A percentile compares a stretch with the other conserved stretches of the same genome.
phyloP scores from a whole-genome alignment of 2,888 invertebrate species.

The Atherix ibis region DNA sequence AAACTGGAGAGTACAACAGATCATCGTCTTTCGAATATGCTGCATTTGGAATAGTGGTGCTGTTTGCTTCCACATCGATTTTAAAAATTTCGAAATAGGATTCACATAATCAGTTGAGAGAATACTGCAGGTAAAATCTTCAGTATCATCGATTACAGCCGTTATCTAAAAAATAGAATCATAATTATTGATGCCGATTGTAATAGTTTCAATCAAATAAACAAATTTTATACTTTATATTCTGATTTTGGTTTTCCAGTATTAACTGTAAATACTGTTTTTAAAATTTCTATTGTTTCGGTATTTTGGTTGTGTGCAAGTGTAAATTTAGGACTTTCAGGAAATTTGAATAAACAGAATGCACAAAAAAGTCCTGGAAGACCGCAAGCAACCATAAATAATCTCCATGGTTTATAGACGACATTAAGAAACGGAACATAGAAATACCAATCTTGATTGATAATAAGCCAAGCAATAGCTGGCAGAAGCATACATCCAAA shows the following conservation, averaged over 20 bases:
- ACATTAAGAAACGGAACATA: constrained; percentile 18
- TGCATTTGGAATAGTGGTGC: constrained; percentile 22
- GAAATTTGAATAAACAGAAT: constrained; percentile 20
- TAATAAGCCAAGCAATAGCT: constrained; percentile 24
- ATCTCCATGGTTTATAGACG: constrained; percentile 25
- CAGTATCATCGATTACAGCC: constrained; percentile 1
- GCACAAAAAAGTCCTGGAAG: constrained; percentile 23
- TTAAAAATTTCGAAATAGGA: constrained; percentile 11
- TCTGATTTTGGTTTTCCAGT: constrained; percentile 16
- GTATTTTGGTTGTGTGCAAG: constrained; percentile 19
- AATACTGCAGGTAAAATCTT: background rate
- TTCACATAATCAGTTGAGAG: constrained; percentile 1
- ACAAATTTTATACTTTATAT: constrained; percentile 16
- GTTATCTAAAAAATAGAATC: constrained; percentile 3
- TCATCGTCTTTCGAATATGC: constrained; percentile 19
- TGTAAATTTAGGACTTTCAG: constrained; percentile 28
- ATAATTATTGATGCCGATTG: too few relatives aligned
- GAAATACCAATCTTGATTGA: constrained; percentile 24
- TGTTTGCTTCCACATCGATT: constrained; percentile 26
- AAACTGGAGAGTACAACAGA: constrained; percentile 24
- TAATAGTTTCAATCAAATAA: background rate
- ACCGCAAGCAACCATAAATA: constrained; percentile 24
- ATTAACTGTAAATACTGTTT: constrained; percentile 19
- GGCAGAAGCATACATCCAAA: constrained; percentile 25
- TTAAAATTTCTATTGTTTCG: constrained; percentile 19